phyloP scores from a whole-genome alignment of 1,140 invertebrate species.

The Drosophila trapezifrons region DNA sequence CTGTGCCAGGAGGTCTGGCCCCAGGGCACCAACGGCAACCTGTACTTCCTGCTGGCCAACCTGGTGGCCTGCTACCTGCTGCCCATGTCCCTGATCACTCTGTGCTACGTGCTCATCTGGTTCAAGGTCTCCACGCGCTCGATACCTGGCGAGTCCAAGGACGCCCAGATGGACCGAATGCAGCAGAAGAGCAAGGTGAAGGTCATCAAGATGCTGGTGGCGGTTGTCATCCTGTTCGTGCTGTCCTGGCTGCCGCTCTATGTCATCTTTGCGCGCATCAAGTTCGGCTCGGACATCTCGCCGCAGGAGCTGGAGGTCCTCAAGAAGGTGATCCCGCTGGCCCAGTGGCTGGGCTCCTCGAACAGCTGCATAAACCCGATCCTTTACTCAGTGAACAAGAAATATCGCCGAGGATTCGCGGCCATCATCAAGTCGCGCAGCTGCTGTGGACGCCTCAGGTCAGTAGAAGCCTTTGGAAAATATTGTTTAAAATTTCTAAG shows the following conservation, averaged over 20 bases:
- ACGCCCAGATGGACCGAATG: constrained; percentile 95
- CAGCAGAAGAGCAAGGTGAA: constrained; percentile 97
- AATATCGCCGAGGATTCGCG: constrained; percentile 96
- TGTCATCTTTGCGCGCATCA: constrained; percentile 93
- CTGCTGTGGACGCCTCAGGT: constrained; percentile 92
- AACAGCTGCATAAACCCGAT: constrained; percentile 98
- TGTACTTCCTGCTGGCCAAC: constrained; percentile 96
- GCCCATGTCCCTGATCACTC: constrained; percentile 94
- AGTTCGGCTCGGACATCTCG: constrained; percentile 87
- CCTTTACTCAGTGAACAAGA: constrained; percentile 98
- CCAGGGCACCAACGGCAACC: constrained; percentile 89
- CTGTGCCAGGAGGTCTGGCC: constrained; percentile 95
- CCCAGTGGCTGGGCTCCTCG: constrained; percentile 97
- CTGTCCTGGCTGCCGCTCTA: constrained; percentile 98
- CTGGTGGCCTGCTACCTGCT: constrained; percentile 96
- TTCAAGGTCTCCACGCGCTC: constrained; percentile 93
- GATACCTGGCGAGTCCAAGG: constrained; percentile 95
- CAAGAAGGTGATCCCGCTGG: constrained; percentile 93
- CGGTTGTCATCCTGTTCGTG: constrained; percentile 97
- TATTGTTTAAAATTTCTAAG: background rate
- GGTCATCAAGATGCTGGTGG: constrained; percentile 98
- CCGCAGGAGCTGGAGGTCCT: constrained; percentile 90
- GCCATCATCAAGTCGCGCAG: constrained; percentile 93
- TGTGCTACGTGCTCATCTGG: constrained; percentile 97
- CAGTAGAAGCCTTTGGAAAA: constrained; percentile 53